These are phyloP conservation scores for Gulo gulo DNA, from an alignment of 2,113 vertebrate genomes.

Conservation along the genomic window DNA sequence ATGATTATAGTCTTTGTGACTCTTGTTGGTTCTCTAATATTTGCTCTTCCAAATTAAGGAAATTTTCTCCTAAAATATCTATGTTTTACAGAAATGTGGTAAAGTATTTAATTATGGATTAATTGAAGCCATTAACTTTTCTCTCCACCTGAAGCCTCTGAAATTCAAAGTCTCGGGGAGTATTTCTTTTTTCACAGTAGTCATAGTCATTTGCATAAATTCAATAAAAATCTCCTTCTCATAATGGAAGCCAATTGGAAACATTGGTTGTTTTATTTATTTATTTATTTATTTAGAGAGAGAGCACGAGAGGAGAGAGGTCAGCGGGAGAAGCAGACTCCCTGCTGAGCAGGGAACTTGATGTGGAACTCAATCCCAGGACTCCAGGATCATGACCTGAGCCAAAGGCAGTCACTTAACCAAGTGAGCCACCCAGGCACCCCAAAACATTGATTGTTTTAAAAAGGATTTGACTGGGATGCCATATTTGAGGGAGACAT, in stretches of 20 bases:
- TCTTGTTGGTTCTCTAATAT: not conserved
- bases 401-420: no score
- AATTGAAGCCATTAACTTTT: not conserved
- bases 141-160: not conserved
- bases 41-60: not conserved
- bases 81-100: not conserved
- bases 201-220: not conserved
- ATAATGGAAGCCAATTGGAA: not conserved
- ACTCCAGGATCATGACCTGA: no score
- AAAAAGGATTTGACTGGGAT: not conserved
- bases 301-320: no score
- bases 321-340: no score
- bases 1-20: not conserved
- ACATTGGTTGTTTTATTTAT: not conserved
- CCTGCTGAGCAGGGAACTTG: no score
- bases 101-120: not conserved
- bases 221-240: not conserved
- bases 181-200: not conserved
- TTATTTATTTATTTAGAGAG: no score
- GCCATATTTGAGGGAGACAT: not conserved
- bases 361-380: no score
- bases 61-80: not conserved
- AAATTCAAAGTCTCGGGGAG: not conserved
- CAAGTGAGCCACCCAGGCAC: no score
- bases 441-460: not conserved